A percentile compares a stretch with the other conserved stretches of the same genome.
Evolutionary conservation across 2,888 invertebrate genomes (phyloP).

Genomic region (Chaitophorus viminalis): DNA sequence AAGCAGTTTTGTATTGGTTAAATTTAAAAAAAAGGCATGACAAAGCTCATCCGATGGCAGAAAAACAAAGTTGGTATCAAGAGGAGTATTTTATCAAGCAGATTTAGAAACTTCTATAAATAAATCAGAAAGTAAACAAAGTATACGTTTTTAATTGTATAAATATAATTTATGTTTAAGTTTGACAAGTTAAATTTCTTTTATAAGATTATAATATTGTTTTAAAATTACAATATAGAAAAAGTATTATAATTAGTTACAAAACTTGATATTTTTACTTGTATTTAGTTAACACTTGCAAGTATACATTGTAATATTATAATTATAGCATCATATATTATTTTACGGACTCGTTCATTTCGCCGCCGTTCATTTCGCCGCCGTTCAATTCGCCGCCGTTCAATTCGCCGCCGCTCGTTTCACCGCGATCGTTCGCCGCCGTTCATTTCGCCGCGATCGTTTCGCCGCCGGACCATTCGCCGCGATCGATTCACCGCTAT

Average conservation of each 20-base stretch:
- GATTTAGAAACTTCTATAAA: conserved; percentile 8
- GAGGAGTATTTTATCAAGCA: conserved; percentile 4
- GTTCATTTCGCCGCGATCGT: no score
- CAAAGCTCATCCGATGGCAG: conserved; percentile 8
- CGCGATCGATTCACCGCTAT: no score
- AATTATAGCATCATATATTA: conserved; percentile 10
- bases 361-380: no score
- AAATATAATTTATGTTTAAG: conserved; percentile 9
- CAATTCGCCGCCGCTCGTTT: no score
- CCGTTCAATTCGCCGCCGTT: no score
- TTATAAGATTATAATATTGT: no score
- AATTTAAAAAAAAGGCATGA: conserved; percentile 8
- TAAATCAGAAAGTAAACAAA: conserved; percentile 2
- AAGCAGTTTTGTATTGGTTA: conserved; percentile 8
- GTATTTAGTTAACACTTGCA: neutral
- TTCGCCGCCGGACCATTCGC: no score
- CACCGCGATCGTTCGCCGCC: no score
- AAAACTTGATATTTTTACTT: conserved; percentile 7
- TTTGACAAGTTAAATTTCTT: no score
- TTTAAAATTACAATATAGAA: no score
- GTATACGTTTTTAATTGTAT: conserved; percentile 8
- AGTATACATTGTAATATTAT: conserved; percentile 12
- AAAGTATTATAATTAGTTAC: conserved; percentile 14
- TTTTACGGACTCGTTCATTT: no score
- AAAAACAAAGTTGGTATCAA: conserved; percentile 8